Evolutionary conservation across 1,140 invertebrate genomes (phyloP).

Genomic region (Eriosoma lanigerum): DNA sequence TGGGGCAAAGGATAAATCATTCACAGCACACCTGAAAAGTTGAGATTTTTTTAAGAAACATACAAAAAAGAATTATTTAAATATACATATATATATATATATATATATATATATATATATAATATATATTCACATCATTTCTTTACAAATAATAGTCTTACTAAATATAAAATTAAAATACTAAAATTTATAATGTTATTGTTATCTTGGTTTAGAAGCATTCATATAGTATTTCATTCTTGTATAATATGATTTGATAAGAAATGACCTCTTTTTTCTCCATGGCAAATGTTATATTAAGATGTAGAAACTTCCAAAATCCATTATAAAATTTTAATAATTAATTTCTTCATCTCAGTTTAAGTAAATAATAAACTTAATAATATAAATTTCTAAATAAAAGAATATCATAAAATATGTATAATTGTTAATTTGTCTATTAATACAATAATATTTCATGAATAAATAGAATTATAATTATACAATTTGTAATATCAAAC

Average conservation of each 20-base stretch:
- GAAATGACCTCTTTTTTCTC: neutral
- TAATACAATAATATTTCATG: no score
- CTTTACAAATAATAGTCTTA: neutral
- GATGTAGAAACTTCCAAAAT: constrained; percentile 29
- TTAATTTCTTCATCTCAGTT: neutral
- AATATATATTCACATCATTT: neutral
- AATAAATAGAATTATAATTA: no score
- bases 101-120: no score
- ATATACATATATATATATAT: no score
- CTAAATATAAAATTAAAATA: neutral
- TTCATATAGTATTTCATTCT: no score
- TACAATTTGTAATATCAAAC: no score
- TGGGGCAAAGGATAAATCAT: constrained; percentile 33
- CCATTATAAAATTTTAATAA: neutral
- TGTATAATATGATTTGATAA: neutral
- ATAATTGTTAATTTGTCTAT: no score
- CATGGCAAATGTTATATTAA: neutral
- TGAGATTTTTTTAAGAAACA: constrained; percentile 24
- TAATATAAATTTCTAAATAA: no score
- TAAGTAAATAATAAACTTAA: neutral
- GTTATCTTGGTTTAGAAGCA: neutral
- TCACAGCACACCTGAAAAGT: constrained; percentile 45
- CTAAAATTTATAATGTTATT: neutral
- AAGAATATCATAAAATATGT: no score
- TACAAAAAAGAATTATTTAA: neutral